Conservation (phyloP, 2,888 invertebrate species). For the Nephrocerus scutellatus region DNA sequence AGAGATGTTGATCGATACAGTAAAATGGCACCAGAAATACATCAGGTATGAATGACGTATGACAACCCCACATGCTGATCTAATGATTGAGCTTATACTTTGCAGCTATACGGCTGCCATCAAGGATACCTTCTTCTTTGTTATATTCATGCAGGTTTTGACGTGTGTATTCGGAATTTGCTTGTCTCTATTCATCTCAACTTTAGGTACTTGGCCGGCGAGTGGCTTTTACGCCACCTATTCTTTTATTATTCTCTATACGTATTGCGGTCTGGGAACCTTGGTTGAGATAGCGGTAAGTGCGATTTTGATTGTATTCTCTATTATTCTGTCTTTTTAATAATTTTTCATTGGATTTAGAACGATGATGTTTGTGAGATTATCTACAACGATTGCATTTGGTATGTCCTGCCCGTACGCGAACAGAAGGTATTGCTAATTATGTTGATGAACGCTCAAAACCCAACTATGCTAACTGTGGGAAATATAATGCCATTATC, state of each 20-base stretch:
- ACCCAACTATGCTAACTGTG: conserved; percentile 18
- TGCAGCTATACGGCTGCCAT: conserved; percentile 21
- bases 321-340: neutral
- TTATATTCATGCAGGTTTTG: conserved; percentile 28
- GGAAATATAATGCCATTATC: conserved; percentile 26
- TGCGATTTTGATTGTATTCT: neutral
- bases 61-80: too few species aligned
- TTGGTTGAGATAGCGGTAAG: conserved; percentile 29
- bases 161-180: conserved; percentile 22
- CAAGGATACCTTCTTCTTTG: conserved; percentile 21
- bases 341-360: too few species aligned
- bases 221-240: conserved; percentile 26
- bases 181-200: conserved; percentile 29
- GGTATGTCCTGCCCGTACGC: conserved; percentile 25
- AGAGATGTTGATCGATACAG: too few species aligned
- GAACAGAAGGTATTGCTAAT: conserved; percentile 25
- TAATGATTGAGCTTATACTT: too few species aligned
- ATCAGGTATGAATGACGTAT: too few species aligned
- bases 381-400: conserved; percentile 23
- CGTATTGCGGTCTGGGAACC: conserved; percentile 33
- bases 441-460: conserved; percentile 28
- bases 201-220: conserved; percentile 29
- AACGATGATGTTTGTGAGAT: too few species aligned
- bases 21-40: too few species aligned
- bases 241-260: conserved; percentile 24